phyloP scores from a whole-genome alignment of 92 coral and sea anemone species.

The Ricordea florida region DNA sequence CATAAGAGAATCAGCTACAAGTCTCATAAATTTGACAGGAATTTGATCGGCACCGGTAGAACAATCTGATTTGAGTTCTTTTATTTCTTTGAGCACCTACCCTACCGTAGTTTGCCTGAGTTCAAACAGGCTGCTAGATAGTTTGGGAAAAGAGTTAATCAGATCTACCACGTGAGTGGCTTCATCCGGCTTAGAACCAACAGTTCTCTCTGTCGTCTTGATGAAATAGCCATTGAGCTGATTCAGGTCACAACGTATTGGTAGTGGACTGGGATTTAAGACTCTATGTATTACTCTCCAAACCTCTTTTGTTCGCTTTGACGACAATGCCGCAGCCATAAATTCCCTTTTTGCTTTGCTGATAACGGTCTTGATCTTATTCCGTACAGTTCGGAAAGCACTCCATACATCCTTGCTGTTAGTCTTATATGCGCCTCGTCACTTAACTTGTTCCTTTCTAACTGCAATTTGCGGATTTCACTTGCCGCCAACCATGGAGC shows the following conservation, averaged over 20 bases:
- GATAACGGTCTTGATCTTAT: slow-evolving; percentile 51
- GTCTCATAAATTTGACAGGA: slow-evolving; percentile 36
- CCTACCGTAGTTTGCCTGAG: background rate
- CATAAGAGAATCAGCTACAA: background rate
- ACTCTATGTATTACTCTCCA: slow-evolving; percentile 68
- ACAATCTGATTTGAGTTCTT: slow-evolving; percentile 26
- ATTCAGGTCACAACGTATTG: slow-evolving; percentile 34
- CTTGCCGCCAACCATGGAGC: slow-evolving; percentile 58
- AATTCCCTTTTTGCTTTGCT: slow-evolving; percentile 46
- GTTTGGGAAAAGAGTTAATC: background rate
- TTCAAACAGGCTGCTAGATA: background rate
- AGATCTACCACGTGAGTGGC: slow-evolving; percentile 6
- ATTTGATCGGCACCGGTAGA: slow-evolving; percentile 45
- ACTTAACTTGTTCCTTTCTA: slow-evolving; percentile 40
- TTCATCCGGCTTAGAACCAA: slow-evolving; percentile 8
- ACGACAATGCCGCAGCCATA: slow-evolving; percentile 40
- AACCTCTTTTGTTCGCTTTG: slow-evolving; percentile 62
- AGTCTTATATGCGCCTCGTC: slow-evolving; percentile 18
- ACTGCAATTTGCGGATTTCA: slow-evolving; percentile 41
- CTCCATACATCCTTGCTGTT: slow-evolving; percentile 40
- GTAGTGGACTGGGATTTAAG: slow-evolving; percentile 56
- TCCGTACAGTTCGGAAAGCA: slow-evolving; percentile 54
- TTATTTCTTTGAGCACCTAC: slow-evolving; percentile 15
- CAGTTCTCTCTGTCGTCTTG: background rate
- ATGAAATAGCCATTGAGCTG: background rate